phyloP scores from a whole-genome alignment of 2,888 invertebrate genomes.

The Chrysina gloriosa region DNA sequence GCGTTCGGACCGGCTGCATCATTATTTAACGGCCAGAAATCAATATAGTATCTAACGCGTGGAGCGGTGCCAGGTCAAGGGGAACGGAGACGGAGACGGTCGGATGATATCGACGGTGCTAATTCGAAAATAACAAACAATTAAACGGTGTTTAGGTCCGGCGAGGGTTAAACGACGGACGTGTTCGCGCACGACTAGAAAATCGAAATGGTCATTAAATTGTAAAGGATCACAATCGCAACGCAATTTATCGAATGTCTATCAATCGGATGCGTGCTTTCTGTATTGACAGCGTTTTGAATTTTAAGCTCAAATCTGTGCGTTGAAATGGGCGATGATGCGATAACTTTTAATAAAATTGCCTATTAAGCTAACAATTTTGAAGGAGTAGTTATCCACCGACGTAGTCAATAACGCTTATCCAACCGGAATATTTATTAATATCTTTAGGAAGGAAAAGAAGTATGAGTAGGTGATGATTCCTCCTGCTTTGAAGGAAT shows the following conservation, averaged over 20 bases:
- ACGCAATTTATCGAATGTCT: slow-evolving; percentile 14
- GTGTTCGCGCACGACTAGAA: slow-evolving; percentile 1
- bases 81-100: neutral
- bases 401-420: too few species aligned
- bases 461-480: too few species aligned
- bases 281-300: neutral
- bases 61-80: slow-evolving; percentile 26
- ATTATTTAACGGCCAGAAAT: slow-evolving; percentile 44
- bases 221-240: slow-evolving; percentile 11
- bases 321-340: too few species aligned
- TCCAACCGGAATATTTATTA: too few species aligned
- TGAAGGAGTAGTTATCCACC: too few species aligned
- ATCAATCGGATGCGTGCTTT: neutral
- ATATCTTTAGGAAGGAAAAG: too few species aligned
- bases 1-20: slow-evolving; percentile 37
- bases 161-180: neutral
- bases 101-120: slow-evolving; percentile 12
- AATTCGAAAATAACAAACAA: slow-evolving; percentile 35
- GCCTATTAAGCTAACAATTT: too few species aligned
- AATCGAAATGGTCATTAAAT: slow-evolving; percentile 23
- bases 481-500: too few species aligned
- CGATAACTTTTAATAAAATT: too few species aligned
- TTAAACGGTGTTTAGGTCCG: slow-evolving; percentile 24
- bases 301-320: too few species aligned
- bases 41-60: slow-evolving; percentile 33